Conservation (phyloP, 37 sponge, comb jelly and placozoan genomes). For the Aphrocallistes beatrix region DNA sequence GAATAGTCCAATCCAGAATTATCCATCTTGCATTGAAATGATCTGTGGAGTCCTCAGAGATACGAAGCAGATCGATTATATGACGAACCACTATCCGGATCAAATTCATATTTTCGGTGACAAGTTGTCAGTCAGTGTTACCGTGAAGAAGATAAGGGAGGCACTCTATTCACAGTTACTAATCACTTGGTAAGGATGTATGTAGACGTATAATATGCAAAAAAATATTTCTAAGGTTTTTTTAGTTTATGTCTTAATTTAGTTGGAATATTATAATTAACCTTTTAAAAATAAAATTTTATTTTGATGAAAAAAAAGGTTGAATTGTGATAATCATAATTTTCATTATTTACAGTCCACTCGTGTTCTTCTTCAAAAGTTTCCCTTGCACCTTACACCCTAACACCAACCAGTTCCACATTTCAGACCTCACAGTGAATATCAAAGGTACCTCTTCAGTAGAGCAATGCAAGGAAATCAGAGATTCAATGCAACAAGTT, state of each 20-base stretch:
- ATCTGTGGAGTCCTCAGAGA: neutral
- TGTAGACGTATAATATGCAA: neutral
- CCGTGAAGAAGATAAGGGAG: neutral
- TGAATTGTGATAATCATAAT: too few species aligned
- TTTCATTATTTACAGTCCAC: neutral
- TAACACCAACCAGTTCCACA: neutral
- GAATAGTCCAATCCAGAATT: too few species aligned
- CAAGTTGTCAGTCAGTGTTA: neutral
- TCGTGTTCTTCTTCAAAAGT: neutral
- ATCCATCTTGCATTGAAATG: neutral
- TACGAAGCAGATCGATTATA: neutral
- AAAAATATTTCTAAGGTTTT: neutral
- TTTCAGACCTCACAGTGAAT: neutral
- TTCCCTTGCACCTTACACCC: neutral
- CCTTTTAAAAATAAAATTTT: too few species aligned
- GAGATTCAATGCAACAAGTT: neutral
- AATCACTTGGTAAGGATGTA: neutral
- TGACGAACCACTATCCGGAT: neutral
- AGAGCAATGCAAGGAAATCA: neutral
- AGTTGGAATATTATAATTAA: neutral
- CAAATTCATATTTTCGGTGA: neutral
- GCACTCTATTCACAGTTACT: neutral
- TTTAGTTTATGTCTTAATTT: neutral
- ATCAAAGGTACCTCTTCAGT: neutral
- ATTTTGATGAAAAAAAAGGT: too few species aligned